Conservation (phyloP, 2,888 invertebrate genomes). For the Arrhopalites spinosus region DNA sequence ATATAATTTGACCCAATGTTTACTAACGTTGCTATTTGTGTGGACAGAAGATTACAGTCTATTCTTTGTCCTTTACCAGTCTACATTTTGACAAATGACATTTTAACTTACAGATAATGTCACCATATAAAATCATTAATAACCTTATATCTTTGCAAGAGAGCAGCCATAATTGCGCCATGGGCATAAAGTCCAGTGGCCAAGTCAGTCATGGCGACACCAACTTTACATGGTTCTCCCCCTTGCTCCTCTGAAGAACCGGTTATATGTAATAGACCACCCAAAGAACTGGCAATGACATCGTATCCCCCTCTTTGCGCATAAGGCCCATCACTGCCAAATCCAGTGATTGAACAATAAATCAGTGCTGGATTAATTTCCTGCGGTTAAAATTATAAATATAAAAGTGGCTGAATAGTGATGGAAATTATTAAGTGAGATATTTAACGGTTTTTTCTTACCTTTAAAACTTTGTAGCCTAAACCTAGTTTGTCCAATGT, state of each 20-base stretch:
- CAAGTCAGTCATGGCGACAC: slow-evolving; percentile 90
- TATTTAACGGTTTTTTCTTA: too few relatives aligned
- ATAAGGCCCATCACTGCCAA: slow-evolving; percentile 87
- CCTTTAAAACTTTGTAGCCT: slow-evolving; percentile 79
- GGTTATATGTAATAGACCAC: slow-evolving; percentile 87
- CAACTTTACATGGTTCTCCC: slow-evolving; percentile 87
- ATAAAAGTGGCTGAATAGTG: too few relatives aligned
- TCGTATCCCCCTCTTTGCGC: slow-evolving; percentile 89
- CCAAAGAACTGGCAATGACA: slow-evolving; percentile 90
- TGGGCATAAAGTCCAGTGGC: slow-evolving; percentile 93
- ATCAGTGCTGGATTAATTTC: slow-evolving; percentile 76
- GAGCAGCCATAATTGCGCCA: slow-evolving; percentile 90
- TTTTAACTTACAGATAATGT: neutral
- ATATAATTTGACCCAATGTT: slow-evolving; percentile 89
- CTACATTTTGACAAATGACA: slow-evolving; percentile 53
- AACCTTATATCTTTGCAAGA: slow-evolving; percentile 70
- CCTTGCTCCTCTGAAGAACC: slow-evolving; percentile 69
- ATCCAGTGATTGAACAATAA: slow-evolving; percentile 93
- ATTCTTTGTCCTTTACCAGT: slow-evolving; percentile 89
- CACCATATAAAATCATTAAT: neutral
- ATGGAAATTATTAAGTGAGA: too few relatives aligned
- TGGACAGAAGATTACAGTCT: slow-evolving; percentile 90
- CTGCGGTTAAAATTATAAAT: too few relatives aligned
- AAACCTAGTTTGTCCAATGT: slow-evolving; percentile 74
- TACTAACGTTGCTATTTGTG: slow-evolving; percentile 85